phyloP scores from a whole-genome alignment of 2,888 invertebrate genomes.

The Blera fallax region DNA sequence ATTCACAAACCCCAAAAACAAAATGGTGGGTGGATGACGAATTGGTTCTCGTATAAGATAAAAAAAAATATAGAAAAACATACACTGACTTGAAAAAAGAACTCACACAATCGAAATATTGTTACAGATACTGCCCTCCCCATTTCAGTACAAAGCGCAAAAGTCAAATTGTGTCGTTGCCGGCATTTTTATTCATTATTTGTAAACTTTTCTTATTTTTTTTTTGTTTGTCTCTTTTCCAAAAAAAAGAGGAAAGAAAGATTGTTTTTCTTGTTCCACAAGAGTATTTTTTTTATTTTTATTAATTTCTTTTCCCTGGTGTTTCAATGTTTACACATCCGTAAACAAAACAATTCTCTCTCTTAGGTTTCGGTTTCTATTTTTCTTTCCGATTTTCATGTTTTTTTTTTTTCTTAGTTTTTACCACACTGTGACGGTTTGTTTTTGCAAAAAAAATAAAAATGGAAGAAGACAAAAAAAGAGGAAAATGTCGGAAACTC shows the following conservation, averaged over 20 bases:
- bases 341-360: conserved; percentile 72
- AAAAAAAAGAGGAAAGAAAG: conserved; percentile 25
- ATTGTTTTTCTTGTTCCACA: conserved; percentile 39
- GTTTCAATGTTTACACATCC: conserved; percentile 68
- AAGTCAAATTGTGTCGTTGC: conserved; percentile 53
- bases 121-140: neutral
- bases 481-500: conserved; percentile 67
- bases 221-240: neutral
- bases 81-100: conserved; percentile 18
- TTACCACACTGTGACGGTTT: conserved; percentile 35
- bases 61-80: conserved; percentile 20
- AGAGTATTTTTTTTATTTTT: conserved; percentile 32
- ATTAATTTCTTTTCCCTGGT: conserved; percentile 15
- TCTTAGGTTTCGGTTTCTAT: conserved; percentile 59
- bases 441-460: conserved; percentile 50
- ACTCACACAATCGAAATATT: conserved; percentile 44
- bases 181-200: conserved; percentile 65
- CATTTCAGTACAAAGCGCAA: conserved; percentile 48
- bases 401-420: conserved; percentile 40
- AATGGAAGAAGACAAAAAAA: conserved; percentile 37
- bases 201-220: conserved; percentile 11
- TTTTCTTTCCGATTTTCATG: conserved; percentile 55
- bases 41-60: conserved; percentile 51
- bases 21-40: conserved; percentile 72
- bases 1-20: conserved; percentile 51